These are phyloP conservation scores for Peribatodes rhomboidaria DNA, from an alignment of 2,888 invertebrate species.

Conservation along the genomic window DNA sequence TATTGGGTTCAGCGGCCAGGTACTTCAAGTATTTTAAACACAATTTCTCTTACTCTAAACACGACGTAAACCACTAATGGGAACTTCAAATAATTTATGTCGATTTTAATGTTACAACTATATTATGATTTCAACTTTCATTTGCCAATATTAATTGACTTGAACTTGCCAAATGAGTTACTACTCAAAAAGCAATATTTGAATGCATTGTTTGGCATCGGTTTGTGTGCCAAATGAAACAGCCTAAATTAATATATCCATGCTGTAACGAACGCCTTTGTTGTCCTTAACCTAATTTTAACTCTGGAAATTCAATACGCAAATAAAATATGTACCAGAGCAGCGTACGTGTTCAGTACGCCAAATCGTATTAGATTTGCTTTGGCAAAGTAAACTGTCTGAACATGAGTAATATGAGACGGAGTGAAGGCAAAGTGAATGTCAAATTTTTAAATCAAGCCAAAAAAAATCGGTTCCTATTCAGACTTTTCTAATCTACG, in stretches of 20 bases:
- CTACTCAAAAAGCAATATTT: neutral
- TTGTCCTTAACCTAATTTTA: constrained; percentile 27
- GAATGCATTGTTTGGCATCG: constrained; percentile 6
- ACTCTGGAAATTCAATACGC: constrained; percentile 8
- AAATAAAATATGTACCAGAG: neutral
- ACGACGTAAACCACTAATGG: neutral
- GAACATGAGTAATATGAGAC: constrained; percentile 19
- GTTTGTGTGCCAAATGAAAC: constrained; percentile 20
- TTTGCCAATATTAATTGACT: constrained; percentile 1
- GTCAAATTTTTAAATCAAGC: constrained; percentile 5
- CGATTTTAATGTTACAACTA: neutral
- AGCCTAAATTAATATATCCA: constrained; percentile 18
- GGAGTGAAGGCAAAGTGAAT: constrained; percentile 14
- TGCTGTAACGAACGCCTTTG: constrained; percentile 20
- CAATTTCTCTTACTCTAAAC: neutral
- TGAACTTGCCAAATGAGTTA: constrained; percentile 8
- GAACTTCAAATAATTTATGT: constrained; percentile 9
- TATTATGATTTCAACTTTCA: constrained; percentile 8
- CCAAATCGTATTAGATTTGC: constrained; percentile 25
- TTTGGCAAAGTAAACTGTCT: constrained; percentile 21
- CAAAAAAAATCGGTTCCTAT: constrained; percentile 14
- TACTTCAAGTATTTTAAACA: neutral
- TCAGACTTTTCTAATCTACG: constrained; percentile 1
- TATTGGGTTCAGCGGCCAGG: neutral
- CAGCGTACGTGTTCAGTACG: constrained; percentile 13